These are phyloP conservation scores for Melieria omissa DNA, from an alignment of 2,888 invertebrate genomes.

Conservation along the genomic window DNA sequence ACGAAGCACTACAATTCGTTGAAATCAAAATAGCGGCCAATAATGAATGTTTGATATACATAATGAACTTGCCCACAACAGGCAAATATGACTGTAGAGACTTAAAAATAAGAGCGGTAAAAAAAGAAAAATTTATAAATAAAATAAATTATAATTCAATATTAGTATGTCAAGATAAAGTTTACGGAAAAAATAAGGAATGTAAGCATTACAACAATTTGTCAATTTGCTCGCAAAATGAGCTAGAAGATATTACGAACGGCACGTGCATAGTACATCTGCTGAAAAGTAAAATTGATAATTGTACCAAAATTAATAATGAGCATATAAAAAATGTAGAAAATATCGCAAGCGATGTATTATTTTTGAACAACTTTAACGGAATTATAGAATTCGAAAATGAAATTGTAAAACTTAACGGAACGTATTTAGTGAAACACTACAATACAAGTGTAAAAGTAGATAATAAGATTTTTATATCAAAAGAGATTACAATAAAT, in stretches of 20 bases:
- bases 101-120: background rate
- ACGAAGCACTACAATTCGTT: conserved; percentile 10
- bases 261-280: background rate
- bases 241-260: background rate
- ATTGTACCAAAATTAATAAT: conserved; percentile 2
- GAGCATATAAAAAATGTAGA: background rate
- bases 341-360: background rate
- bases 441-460: no score
- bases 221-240: background rate
- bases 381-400: background rate
- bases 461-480: no score
- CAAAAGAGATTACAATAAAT: no score
- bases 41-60: conserved; percentile 1
- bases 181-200: background rate
- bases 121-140: background rate
- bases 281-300: conserved; percentile 11
- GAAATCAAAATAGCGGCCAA: conserved; percentile 1
- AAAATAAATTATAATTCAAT: background rate
- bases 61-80: conserved; percentile 10
- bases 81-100: conserved; percentile 1
- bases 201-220: conserved; percentile 2
- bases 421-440: background rate
- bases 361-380: background rate
- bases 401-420: background rate
- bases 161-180: conserved; percentile 3